Percentiles rank a stretch among this genome's conserved stretches.
phyloP scores from a whole-genome alignment of 2,888 invertebrate species.

The Biston betularia region DNA sequence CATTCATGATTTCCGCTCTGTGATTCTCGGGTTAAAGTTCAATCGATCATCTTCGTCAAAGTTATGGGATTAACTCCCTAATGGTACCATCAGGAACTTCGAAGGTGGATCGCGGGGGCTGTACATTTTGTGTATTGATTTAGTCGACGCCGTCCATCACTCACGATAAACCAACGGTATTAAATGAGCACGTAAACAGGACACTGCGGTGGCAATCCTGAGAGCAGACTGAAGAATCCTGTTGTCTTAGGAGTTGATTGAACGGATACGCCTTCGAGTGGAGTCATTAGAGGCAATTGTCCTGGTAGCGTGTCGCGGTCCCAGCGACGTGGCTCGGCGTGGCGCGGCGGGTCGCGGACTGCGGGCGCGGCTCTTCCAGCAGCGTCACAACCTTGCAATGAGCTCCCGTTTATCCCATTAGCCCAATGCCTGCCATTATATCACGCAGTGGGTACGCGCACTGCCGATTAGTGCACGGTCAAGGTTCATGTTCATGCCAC shows the following conservation, averaged over 20 bases:
- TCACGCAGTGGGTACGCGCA: constrained; percentile 70
- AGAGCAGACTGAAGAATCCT: constrained; percentile 71
- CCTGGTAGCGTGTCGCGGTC: constrained; percentile 53
- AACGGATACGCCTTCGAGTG: constrained; percentile 83
- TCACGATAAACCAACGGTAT: constrained; percentile 41
- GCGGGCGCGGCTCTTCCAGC: constrained; percentile 16
- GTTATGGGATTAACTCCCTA: constrained; percentile 45
- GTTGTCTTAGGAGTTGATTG: constrained; percentile 81
- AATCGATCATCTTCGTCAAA: constrained; percentile 62
- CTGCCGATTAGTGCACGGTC: constrained; percentile 77
- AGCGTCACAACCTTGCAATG: constrained; percentile 81
- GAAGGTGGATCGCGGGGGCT: constrained; percentile 37
- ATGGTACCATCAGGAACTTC: constrained; percentile 41
- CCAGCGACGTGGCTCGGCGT: constrained; percentile 69
- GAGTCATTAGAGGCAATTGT: constrained; percentile 81
- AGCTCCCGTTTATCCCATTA: constrained; percentile 83
- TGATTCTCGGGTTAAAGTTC: constrained; percentile 51
- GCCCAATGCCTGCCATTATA: constrained; percentile 76
- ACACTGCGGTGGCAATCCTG: constrained; percentile 59
- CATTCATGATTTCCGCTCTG: constrained; percentile 73
- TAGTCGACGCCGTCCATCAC: constrained; percentile 48
- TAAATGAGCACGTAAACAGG: constrained; percentile 46
- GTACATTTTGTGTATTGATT: constrained; percentile 48
- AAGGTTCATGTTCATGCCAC: constrained; percentile 67
- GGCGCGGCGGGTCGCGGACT: constrained; percentile 61